Base-by-base conservation (phyloP, 2,888 invertebrate genomes). In the Drosophila flavopinicola region DNA sequence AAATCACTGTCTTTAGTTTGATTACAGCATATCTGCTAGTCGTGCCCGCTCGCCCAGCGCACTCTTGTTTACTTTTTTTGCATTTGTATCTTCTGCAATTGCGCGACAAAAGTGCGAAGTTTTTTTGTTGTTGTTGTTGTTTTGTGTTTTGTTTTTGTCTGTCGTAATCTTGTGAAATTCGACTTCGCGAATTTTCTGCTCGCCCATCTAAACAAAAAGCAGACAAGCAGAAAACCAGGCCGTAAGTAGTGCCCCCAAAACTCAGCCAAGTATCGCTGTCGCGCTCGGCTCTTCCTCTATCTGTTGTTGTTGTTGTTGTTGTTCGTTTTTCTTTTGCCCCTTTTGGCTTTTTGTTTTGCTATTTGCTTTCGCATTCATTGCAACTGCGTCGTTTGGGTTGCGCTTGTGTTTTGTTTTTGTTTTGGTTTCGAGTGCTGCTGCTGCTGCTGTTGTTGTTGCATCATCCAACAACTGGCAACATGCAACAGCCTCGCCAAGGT, bases 151-250 rank as follows among this genome's bases (percentile, higher is more conserved):
- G 32, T 30, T 44, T 20, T 44, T 32, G 5, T 64, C 15, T 78
- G 53, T 80, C 66, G 82, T 73, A 78, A 78, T 71, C 69, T 86
- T 84, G 71, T 86, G 82, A 83, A 86, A 83, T 84, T 78, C 78
- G 42, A 75, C 75, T 23, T 72, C 69, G 66, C 74, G 73, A 68
- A 82, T 76, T 77, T 77, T 76, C 76, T 76, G 73, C 15, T 44
- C 68, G 66, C 76, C 74, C 83, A 73, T 52, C 60, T 47, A 60
- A 59, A 32, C 53, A 65, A 47, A 74, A 67, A 65, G 20, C 57
- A 74, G 61, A 73, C 61, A 63, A 71, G 60, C 61, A 63, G 54
- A 59, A 66, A 58, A 53, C 48, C 60, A 63, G 72, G 51, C 67
- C 60, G 66, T 27, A 57, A 60, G 54, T 17, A 47, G 56, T 53